phyloP scores from a whole-genome alignment of 2,113 vertebrate species.

The Electrona antarctica region DNA sequence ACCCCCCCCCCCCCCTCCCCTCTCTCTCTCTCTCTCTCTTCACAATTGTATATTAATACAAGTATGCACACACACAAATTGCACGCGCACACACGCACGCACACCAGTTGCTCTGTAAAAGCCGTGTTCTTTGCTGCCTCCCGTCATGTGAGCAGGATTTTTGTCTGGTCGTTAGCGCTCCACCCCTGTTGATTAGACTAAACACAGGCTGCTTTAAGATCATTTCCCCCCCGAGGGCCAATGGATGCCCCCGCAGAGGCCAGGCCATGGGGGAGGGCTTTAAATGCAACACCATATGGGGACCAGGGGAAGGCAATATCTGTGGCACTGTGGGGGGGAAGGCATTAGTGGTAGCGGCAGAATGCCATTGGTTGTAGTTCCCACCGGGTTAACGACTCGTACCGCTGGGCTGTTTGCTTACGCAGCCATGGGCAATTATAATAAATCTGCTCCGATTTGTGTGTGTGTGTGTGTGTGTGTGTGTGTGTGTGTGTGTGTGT shows the following conservation, averaged over 20 bases:
- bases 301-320: constrained; percentile 48
- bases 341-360: constrained; percentile 44
- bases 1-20: no score
- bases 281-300: constrained; percentile 35
- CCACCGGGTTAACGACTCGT: constrained; percentile 40
- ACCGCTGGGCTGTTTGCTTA: constrained; percentile 15
- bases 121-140: constrained; percentile 30
- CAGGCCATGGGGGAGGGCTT: constrained; percentile 32
- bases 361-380: constrained; percentile 38
- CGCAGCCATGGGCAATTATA: constrained; percentile 14
- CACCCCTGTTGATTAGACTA: constrained; percentile 58
- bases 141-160: constrained; percentile 53
- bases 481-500: background rate
- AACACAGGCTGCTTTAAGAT: constrained; percentile 53
- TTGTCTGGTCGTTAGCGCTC: constrained; percentile 54
- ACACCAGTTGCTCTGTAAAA: constrained; percentile 12
- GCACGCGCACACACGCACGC: no score
- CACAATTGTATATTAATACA: no score
- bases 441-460: constrained; percentile 43
- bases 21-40: background rate
- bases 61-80: no score
- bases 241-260: constrained; percentile 51
- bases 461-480: background rate
- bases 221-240: constrained; percentile 45
- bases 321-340: constrained; percentile 18